Conservation (phyloP, 2,113 vertebrate species). For the Apeltes quadracus region DNA sequence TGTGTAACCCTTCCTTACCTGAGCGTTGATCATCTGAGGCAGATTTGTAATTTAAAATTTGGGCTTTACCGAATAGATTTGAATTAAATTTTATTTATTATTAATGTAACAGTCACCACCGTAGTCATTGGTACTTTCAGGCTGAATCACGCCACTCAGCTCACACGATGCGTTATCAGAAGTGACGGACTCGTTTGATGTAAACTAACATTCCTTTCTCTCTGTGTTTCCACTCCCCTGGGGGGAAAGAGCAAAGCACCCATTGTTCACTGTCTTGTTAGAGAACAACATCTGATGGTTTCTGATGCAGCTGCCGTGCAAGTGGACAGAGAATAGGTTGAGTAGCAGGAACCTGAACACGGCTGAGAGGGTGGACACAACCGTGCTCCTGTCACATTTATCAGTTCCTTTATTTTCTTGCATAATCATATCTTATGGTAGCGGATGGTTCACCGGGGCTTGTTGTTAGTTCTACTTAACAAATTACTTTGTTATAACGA, state of each 20-base stretch:
- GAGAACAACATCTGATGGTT: background rate
- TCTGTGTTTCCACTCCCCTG: background rate
- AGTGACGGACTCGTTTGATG: background rate
- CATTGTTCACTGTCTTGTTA: background rate
- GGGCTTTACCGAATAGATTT: too few species aligned
- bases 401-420: background rate
- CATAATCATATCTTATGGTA: background rate
- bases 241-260: background rate
- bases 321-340: background rate
- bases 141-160: background rate
- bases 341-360: background rate
- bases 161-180: background rate
- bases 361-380: background rate
- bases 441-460: background rate
- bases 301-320: background rate
- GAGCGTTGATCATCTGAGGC: too few species aligned
- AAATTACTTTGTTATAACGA: too few species aligned
- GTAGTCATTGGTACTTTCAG: too few species aligned
- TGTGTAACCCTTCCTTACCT: too few species aligned
- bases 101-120: too few species aligned
- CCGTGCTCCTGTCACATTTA: background rate
- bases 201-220: background rate
- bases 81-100: too few species aligned
- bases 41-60: too few species aligned
- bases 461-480: background rate